phyloP scores from a whole-genome alignment of 2,888 invertebrate species.

The Drymonia ruficornis region DNA sequence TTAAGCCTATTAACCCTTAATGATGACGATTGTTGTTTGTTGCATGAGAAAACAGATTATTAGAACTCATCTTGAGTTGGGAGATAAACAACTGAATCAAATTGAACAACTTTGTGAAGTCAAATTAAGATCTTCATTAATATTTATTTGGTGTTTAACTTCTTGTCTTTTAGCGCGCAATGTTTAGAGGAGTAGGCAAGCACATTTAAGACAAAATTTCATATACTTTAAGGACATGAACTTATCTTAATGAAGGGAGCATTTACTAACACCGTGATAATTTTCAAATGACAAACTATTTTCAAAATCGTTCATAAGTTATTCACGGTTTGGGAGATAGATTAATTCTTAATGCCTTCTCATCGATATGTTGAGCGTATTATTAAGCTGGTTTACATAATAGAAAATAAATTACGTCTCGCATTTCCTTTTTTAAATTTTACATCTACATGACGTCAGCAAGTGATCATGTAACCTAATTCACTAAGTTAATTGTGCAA shows the following conservation, averaged over 20 bases:
- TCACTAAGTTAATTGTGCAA: constrained; percentile 27
- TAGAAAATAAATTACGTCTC: too few species aligned
- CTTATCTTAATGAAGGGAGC: too few species aligned
- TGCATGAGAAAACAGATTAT: background rate
- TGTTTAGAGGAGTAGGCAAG: background rate
- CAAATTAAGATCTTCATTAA: constrained; percentile 15
- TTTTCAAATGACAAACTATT: too few species aligned
- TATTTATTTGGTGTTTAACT: background rate
- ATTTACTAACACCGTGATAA: too few species aligned
- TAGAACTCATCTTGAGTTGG: constrained; percentile 3
- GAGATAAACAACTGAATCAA: constrained; percentile 17
- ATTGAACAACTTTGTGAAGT: constrained; percentile 9
- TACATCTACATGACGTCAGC: constrained; percentile 13
- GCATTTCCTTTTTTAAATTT: too few species aligned
- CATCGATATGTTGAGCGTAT: too few species aligned
- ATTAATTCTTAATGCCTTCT: too few species aligned
- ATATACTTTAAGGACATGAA: too few species aligned
- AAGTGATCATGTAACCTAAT: constrained; percentile 28
- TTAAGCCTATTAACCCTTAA: background rate
- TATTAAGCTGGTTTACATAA: too few species aligned
- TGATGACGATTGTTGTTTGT: constrained; percentile 4
- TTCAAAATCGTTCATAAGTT: too few species aligned
- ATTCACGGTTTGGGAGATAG: too few species aligned
- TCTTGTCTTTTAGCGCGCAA: background rate
- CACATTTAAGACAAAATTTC: too few species aligned